Evolutionary conservation across 2,113 vertebrate genomes (phyloP), one percentile per base, ranked within the genome.

Genomic region (Ictalurus furcatus): DNA sequence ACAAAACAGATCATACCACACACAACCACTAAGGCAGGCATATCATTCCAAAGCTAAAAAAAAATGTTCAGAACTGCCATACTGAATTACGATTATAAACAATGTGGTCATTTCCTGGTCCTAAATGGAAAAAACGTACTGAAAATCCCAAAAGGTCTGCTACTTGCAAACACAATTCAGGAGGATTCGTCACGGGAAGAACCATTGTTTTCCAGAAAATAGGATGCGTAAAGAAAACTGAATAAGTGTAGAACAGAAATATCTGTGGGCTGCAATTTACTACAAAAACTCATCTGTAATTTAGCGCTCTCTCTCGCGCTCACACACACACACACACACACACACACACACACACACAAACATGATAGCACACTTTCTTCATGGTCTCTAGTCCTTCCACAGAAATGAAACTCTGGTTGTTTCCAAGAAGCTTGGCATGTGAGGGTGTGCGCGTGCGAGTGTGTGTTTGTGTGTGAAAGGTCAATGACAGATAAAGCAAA

Each of bases 321-420:
- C 71, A 40, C 6, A 40, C 78, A 14, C 52, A 34, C 14, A 3
- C 76, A n/a, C 28, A 17, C 48, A 6, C 74, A 28, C 44, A n/a
- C 48, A 16, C 25, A 16, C 28, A 21, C 6, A 28, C n/a, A 6
- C 69, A 6, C 30, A 19, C 71, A 40, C 34, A 37, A 17, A 48
- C 71, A 74, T 40, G 6, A 44, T 44, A 19, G 21, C 52, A 37
- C 13, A 40, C 14, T 13, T 88, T n/a, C 90, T 79, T 59, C 30
- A 6, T 23, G 28, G 25, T 6, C 37, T 52, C 44, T 21, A 79
- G 76, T 17, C 3, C 76, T 58, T 85, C 17, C 78, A 56, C 21
- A 71, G 59, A 91, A 88, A 91, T 73, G 58, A 79, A 90, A 87
- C 69, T 79, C 48, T 79, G 71, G 52, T 54, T 30, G 63, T 84